Evolutionary conservation across 2,113 vertebrate species (phyloP).

Genomic region (Mugil cephalus): DNA sequence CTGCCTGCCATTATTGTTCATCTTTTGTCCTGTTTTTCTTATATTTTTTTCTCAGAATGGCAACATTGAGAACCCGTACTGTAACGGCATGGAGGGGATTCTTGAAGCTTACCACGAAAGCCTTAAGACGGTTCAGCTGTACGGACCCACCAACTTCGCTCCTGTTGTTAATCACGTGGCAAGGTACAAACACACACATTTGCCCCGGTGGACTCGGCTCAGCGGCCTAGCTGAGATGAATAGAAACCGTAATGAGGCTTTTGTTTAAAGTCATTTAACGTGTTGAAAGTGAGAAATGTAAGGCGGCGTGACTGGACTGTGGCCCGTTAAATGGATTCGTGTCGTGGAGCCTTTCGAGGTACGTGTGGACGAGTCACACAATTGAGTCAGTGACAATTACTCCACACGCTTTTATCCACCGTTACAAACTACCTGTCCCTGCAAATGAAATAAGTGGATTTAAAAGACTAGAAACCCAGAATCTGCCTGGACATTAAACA

Average conservation of each 20-base stretch:
- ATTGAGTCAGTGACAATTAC: slow-evolving; percentile 10
- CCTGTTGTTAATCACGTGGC: slow-evolving; percentile 95
- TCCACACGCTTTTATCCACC: slow-evolving; percentile 8
- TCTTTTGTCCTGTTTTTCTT: slow-evolving; percentile 15
- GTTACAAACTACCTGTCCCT: slow-evolving; percentile 3
- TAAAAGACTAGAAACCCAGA: background rate
- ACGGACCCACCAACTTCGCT: slow-evolving; percentile 96
- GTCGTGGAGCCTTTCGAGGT: slow-evolving; percentile 13
- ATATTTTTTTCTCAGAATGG: slow-evolving; percentile 86
- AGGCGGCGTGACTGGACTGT: background rate
- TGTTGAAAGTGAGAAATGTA: slow-evolving; percentile 5
- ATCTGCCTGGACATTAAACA: slow-evolving; percentile 1
- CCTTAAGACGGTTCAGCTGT: slow-evolving; percentile 96
- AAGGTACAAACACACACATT: slow-evolving; percentile 79
- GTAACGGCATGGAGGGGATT: slow-evolving; percentile 94
- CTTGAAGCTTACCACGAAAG: slow-evolving; percentile 95
- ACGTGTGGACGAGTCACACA: slow-evolving; percentile 10
- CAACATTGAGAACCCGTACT: slow-evolving; percentile 92
- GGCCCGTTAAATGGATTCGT: slow-evolving; percentile 17
- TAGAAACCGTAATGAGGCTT: slow-evolving; percentile 47
- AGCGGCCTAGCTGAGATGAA: slow-evolving; percentile 47
- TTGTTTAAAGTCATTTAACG: background rate
- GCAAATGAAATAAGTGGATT: slow-evolving; percentile 3
- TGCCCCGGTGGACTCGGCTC: background rate
- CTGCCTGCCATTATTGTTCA: background rate